Evolutionary conservation across 2,797 vertebrate genomes (phyloP), one percentile per base, ranked within the genome.

Genomic region (Tenualosa ilisha): DNA sequence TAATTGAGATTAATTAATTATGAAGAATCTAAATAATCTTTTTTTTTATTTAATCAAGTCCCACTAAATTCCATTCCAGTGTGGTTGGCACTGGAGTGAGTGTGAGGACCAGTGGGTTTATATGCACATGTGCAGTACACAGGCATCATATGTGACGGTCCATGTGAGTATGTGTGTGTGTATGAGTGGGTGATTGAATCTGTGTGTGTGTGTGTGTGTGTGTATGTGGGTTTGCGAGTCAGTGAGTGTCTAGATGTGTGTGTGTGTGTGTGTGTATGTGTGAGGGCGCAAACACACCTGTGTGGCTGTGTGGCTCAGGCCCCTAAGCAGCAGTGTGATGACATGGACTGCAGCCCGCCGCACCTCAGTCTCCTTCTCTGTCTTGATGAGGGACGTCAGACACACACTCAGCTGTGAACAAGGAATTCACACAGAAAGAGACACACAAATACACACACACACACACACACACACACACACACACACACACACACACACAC

Each of bases 301-400:
- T 0, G 97, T 97, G 85, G 96, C 92, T 91, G 95, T 96, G 84
- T 96, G 93, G 17, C 97, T 95, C 85, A 99, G 97, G 72, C 98
- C 98, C 84, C 95, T 94, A 5, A 99, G 95, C 89, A 99, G 93
- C 88, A 97, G 40, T 72, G 95, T 94, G 79, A 99, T 94, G 81
- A 98, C 96, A 0, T 99, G 97, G 85, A 99, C 91, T 0, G 97
- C 97, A 0, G 98, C 98, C 93, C 98, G 95, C 84, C 98, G 96
- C 86, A 98, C 98, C 85, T 97, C 96, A 0, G 91, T 95, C 85
- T 97, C 94, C 5, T 82, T 92, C 89, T 99, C 98, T 0, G 95
- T 98, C 91, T 93, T 97, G 84, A 97, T 96, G 72, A 98, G 81
- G 1, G 97, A 94, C 0, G 95, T 96, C 90, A 99, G 91, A 89